These are phyloP conservation scores for Petrophora chlorosata DNA, from an alignment of 2,888 invertebrate genomes.

Conservation along the genomic window DNA sequence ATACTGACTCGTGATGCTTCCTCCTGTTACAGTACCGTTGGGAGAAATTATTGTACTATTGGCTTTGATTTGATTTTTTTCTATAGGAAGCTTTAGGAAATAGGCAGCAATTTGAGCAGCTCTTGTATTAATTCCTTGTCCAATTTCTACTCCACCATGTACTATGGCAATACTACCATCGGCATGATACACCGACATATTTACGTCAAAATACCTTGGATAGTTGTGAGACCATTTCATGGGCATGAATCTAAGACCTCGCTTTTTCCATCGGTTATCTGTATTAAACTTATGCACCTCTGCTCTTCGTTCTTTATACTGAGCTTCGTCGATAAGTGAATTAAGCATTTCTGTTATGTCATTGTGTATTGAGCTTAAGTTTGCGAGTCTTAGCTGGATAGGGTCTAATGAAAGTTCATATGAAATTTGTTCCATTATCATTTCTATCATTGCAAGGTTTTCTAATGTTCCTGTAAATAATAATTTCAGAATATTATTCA, in stretches of 20 bases:
- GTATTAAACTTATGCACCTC: slow-evolving; percentile 82
- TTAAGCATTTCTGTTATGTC: slow-evolving; percentile 71
- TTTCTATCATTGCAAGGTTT: slow-evolving; percentile 79
- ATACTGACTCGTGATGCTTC: slow-evolving; percentile 70
- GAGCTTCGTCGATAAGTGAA: slow-evolving; percentile 73
- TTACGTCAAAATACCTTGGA: slow-evolving; percentile 28
- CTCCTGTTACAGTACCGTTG: slow-evolving; percentile 86
- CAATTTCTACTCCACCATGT: slow-evolving; percentile 56
- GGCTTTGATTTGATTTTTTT: slow-evolving; percentile 86
- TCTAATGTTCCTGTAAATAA: slow-evolving; percentile 77
- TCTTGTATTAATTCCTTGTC: slow-evolving; percentile 90
- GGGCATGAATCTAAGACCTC: slow-evolving; percentile 83
- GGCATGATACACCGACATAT: slow-evolving; percentile 47
- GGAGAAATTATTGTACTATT: slow-evolving; percentile 84
- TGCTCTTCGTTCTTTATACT: slow-evolving; percentile 75
- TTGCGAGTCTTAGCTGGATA: slow-evolving; percentile 77
- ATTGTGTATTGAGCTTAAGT: slow-evolving; percentile 61
- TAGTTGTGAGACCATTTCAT: slow-evolving; percentile 77
- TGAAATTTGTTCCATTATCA: slow-evolving; percentile 86
- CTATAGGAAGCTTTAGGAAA: slow-evolving; percentile 85
- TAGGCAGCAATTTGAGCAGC: slow-evolving; percentile 86
- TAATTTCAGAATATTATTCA: too few species aligned
- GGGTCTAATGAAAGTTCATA: slow-evolving; percentile 81
- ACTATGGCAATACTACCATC: slow-evolving; percentile 86
- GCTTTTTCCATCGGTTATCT: slow-evolving; percentile 88